phyloP scores from a whole-genome alignment of 2,113 vertebrate species.

The Pleuronectes platessa region DNA sequence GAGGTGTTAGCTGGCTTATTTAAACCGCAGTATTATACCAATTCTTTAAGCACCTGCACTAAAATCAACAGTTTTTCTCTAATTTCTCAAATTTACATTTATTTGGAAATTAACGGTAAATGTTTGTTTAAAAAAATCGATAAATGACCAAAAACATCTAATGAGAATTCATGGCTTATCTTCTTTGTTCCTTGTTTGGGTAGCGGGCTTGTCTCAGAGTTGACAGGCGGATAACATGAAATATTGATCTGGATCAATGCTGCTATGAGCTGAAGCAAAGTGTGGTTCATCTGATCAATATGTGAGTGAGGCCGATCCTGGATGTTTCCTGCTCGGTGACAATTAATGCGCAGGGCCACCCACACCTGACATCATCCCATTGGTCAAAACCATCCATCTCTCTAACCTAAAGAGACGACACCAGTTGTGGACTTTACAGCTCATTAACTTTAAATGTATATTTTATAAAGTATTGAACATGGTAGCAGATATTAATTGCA shows the following conservation, averaged over 20 bases:
- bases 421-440: not conserved
- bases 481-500: not conserved
- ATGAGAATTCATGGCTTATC: slow-evolving; percentile 63
- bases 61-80: not conserved
- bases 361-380: slow-evolving; percentile 14
- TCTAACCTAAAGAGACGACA: not conserved
- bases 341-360: slow-evolving; percentile 45
- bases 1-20: slow-evolving; percentile 25
- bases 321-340: slow-evolving; percentile 56
- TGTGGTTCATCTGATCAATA: slow-evolving; percentile 64
- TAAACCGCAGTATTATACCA: not conserved
- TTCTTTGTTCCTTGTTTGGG: slow-evolving; percentile 25
- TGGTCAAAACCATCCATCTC: slow-evolving; percentile 19
- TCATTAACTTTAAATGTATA: not conserved
- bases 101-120: slow-evolving; percentile 14
- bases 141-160: slow-evolving; percentile 45
- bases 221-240: slow-evolving; percentile 78
- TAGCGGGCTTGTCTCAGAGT: slow-evolving; percentile 29
- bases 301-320: slow-evolving; percentile 38
- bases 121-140: slow-evolving; percentile 52
- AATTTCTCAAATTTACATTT: not conserved
- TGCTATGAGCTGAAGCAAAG: slow-evolving; percentile 50
- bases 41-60: slow-evolving; percentile 1
- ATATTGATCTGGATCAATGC: slow-evolving; percentile 72
- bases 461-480: not conserved